These are phyloP conservation scores for Trissolcus basalis DNA, from an alignment of 1,140 invertebrate species.

Conservation along the genomic window DNA sequence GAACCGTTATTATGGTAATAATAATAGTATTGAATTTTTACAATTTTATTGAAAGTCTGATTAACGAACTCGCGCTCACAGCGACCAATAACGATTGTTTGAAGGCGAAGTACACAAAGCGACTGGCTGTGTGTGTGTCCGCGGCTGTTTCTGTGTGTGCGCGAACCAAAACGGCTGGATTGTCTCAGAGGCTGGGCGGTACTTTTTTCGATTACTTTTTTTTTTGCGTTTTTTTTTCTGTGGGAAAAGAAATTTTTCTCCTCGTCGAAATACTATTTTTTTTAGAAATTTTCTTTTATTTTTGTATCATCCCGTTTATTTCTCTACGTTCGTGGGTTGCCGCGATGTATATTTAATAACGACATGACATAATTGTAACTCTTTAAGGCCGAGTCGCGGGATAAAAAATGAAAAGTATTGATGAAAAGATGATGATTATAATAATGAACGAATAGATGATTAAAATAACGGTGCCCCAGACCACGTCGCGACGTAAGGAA, in stretches of 20 bases:
- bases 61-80: no score
- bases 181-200: constrained; percentile 39
- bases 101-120: no score
- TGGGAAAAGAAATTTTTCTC: no score
- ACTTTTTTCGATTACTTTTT: constrained; percentile 28
- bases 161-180: constrained; percentile 20
- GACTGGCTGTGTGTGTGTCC: no score
- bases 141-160: no score
- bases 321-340: constrained; percentile 42
- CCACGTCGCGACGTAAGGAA: constrained; percentile 22
- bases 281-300: constrained; percentile 31
- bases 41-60: no score
- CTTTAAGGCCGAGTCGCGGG: constrained; percentile 27
- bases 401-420: constrained; percentile 7
- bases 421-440: constrained; percentile 6
- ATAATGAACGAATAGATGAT: constrained; percentile 3
- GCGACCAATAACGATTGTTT: no score
- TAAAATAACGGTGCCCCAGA: constrained; percentile 39
- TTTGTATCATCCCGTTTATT: constrained; percentile 22
- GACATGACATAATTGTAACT: constrained; percentile 14
- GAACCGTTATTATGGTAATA: no score
- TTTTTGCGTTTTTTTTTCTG: no score
- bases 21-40: no score
- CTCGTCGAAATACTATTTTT: constrained; percentile 3
- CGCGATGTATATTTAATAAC: constrained; percentile 16